These are phyloP conservation scores for Brassicogethes aeneus DNA, from an alignment of 2,888 invertebrate genomes.

Conservation along the genomic window DNA sequence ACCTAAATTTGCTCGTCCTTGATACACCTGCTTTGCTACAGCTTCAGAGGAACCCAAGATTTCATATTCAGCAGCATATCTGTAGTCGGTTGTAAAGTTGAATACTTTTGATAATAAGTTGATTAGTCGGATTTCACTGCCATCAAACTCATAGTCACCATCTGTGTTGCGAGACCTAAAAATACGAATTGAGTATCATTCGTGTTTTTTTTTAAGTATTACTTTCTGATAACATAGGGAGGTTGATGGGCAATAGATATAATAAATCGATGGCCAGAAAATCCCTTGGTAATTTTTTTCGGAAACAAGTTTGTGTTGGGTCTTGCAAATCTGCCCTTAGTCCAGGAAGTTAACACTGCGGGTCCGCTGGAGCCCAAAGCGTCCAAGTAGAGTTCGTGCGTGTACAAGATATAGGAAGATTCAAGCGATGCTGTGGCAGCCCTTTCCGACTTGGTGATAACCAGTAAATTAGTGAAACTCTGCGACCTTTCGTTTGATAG, in stretches of 20 bases:
- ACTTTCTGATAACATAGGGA: conserved; percentile 63
- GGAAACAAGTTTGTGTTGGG: conserved; percentile 58
- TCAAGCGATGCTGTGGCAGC: conserved; percentile 43
- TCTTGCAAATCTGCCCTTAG: conserved; percentile 52
- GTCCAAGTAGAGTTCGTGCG: conserved; percentile 63
- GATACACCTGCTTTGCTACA: conserved; percentile 47
- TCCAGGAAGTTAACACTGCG: conserved; percentile 63
- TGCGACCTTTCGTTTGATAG: conserved; percentile 52
- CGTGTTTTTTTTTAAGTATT: conserved; percentile 11
- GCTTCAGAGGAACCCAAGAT: conserved; percentile 48
- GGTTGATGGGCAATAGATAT: conserved; percentile 63
- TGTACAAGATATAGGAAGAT: conserved; percentile 63
- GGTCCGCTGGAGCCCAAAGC: conserved; percentile 63
- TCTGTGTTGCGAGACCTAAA: conserved; percentile 36
- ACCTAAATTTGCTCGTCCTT: conserved; percentile 55
- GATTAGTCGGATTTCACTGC: conserved; percentile 62
- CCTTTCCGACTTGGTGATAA: conserved; percentile 58
- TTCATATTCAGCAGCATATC: conserved; percentile 46
- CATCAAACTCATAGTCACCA: conserved; percentile 57
- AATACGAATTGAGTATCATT: conserved; percentile 7
- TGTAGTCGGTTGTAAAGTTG: conserved; percentile 64
- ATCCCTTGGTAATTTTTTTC: conserved; percentile 55
- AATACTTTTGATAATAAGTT: conserved; percentile 52
- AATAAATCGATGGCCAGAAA: conserved; percentile 65
- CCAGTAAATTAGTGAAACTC: conserved; percentile 59